These are phyloP conservation scores for Coranthus polyacanthus DNA, from an alignment of 2,797 vertebrate genomes.

Conservation along the genomic window DNA sequence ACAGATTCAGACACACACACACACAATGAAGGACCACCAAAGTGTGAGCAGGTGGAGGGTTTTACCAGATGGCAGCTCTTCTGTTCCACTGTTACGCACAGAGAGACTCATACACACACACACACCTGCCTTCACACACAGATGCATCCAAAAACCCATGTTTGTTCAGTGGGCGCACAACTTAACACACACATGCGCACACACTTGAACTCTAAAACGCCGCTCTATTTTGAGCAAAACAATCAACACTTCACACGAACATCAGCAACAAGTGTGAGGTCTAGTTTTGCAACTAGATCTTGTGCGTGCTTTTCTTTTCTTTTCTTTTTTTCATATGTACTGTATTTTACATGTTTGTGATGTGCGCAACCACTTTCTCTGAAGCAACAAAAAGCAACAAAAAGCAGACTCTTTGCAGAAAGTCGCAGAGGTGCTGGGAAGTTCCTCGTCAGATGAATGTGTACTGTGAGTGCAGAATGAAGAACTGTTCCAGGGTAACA, in stretches of 20 bases:
- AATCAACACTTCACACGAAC: background rate
- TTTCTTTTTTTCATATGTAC: background rate
- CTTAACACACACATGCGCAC: background rate
- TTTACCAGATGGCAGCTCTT: conserved; percentile 58
- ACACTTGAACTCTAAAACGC: background rate
- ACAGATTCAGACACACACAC: conserved; percentile 17
- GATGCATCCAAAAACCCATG: background rate
- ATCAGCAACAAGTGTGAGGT: background rate
- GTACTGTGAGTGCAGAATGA: conserved; percentile 1
- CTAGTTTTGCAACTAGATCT: background rate
- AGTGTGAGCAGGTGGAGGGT: conserved; percentile 53
- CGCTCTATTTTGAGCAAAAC: background rate
- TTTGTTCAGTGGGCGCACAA: conserved; percentile 3
- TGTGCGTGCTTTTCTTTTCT: too few relatives aligned
- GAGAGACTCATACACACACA: conserved; percentile 27
- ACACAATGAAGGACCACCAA: conserved; percentile 54
- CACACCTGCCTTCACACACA: conserved; percentile 32
- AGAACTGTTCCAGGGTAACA: background rate
- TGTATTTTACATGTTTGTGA: too few relatives aligned
- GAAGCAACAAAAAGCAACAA: too few relatives aligned
- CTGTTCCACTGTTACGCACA: conserved; percentile 51
- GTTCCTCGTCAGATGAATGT: background rate
- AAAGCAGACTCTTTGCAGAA: background rate
- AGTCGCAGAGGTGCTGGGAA: background rate
- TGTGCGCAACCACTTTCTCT: too few relatives aligned